Base-by-base conservation (phyloP, 2,888 invertebrate species). In the Endomychus coccineus region DNA sequence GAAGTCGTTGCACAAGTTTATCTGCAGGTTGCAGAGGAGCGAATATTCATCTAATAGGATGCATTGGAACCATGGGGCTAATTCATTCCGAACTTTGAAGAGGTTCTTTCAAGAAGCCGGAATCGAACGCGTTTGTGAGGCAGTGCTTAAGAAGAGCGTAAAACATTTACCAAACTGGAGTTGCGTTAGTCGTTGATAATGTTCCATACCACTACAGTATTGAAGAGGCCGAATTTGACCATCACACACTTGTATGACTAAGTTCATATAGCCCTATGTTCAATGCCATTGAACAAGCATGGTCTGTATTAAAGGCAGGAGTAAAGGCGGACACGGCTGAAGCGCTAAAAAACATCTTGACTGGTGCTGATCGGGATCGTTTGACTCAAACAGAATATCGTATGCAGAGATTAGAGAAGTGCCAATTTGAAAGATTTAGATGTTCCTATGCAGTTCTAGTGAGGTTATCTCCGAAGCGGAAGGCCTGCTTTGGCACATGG, bases 21-120 rank as follows among this genome's bases (percentile, higher is more conserved):
- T 31, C 36, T 31, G 31, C 36, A 27, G 32, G 25, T n/a, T 32
- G 37, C 37, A 23, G 31, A 32, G 37, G 32, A 30, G 15, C 32
- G 24, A 32, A 32, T 32, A 36, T 36, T 23, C 31, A 16, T 16
- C 11, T 27, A 22, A 34, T 37, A n/a, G 13, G 27, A 27, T 27
- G 14, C 14, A 27, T 27, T n/a, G 14, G 27, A 27, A 15, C 7
- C 15, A 27, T 13, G 11, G 2, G 15, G 6, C 16, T 15, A 15
- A 27, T 27, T 27, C 27, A 27, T 27, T 15, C 16, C 16, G 4
- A 15, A 27, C 2, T 27, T 27, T 15, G 27, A 27, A 12, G 27
- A 15, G 4, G 27, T 27, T 27, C 12, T 27, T 27, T 11, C 27
- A 27, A 27, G 27, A 27, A 13, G 27, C 27, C 27, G 13, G 27